A percentile compares a stretch with the other conserved stretches of the same genome.
These are phyloP conservation scores for Junco hyemalis DNA, from an alignment of 2,113 vertebrate species.

Conservation along the genomic window DNA sequence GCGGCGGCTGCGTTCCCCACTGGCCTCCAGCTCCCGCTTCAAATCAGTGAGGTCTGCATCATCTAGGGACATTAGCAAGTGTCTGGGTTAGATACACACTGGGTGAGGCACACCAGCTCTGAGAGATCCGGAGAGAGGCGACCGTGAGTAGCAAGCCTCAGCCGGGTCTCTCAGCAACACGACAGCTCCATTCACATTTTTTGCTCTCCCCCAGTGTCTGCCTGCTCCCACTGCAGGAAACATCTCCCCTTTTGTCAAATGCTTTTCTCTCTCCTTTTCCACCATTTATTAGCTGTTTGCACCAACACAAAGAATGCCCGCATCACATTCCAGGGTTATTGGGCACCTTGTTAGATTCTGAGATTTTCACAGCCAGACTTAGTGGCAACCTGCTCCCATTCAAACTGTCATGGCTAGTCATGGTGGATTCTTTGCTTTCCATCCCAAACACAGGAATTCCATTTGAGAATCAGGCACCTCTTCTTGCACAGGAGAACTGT, in stretches of 20 bases:
- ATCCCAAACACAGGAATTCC: neutral
- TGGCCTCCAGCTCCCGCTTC: slow-evolving; percentile 66
- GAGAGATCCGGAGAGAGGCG: neutral
- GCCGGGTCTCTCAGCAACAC: neutral
- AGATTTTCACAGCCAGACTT: neutral
- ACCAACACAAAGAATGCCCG: neutral
- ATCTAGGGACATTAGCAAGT: slow-evolving; percentile 56
- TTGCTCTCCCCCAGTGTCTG: neutral
- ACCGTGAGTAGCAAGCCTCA: neutral
- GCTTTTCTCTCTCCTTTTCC: neutral
- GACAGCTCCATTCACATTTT: neutral
- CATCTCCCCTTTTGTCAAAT: neutral
- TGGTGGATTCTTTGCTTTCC: neutral
- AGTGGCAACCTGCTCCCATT: neutral
- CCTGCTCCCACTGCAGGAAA: neutral
- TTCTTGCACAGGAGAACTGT: neutral
- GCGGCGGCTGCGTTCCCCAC: slow-evolving; percentile 41
- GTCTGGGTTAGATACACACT: neutral
- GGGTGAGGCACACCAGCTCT: neutral
- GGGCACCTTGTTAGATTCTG: neutral
- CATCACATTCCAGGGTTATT: neutral
- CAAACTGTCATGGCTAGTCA: neutral
- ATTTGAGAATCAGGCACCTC: neutral
- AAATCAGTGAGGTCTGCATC: slow-evolving; percentile 58
- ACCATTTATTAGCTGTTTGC: neutral